These are phyloP conservation scores for Strigops habroptila DNA, from an alignment of 2,113 vertebrate genomes.

Conservation along the genomic window DNA sequence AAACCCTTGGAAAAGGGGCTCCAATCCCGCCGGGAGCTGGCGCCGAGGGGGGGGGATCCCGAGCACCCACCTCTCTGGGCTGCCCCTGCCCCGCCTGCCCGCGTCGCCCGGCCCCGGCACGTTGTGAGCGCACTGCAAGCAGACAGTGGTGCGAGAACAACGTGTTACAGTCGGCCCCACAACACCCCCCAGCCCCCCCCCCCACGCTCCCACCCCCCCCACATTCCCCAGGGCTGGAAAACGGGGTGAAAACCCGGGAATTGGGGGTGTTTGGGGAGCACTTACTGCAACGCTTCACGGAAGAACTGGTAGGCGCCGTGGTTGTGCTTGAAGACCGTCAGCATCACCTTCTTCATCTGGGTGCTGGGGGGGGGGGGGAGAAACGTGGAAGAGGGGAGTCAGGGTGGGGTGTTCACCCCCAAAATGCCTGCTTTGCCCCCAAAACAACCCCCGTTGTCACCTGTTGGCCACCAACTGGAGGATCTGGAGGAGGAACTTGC, in stretches of 20 bases:
- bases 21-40: not conserved
- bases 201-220: no score
- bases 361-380: constrained; percentile 77
- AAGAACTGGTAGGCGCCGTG: constrained; percentile 94
- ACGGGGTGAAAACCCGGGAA: not conserved
- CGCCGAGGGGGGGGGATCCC: not conserved
- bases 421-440: not conserved
- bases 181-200: not conserved
- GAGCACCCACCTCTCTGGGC: not conserved
- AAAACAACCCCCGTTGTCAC: not conserved
- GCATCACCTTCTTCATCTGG: constrained; percentile 96
- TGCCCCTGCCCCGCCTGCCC: not conserved
- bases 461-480: not conserved
- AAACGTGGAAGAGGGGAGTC: not conserved
- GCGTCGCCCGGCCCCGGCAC: not conserved
- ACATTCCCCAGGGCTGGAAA: not conserved
- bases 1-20: not conserved
- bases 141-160: not conserved
- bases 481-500: not conserved
- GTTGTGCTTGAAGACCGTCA: constrained; percentile 96
- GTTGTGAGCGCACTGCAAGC: not conserved
- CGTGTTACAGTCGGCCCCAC: not conserved
- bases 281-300: constrained; percentile 94
- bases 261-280: not conserved
- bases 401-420: constrained; percentile 8